Conservation (phyloP, 2,888 invertebrate species). For the Macaria liturata region DNA sequence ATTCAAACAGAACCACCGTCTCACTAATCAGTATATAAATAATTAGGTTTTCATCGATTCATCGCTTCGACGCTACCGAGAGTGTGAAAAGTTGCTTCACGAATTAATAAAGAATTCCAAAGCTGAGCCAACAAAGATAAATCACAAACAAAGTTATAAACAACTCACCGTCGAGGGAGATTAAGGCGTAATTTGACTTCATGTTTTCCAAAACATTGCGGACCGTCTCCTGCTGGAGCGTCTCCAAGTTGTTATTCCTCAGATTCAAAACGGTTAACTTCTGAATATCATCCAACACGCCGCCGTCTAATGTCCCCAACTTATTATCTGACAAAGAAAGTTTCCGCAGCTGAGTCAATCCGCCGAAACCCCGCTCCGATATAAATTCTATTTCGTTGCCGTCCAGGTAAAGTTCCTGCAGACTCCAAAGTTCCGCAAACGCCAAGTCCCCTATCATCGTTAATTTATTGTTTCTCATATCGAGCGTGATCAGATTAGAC, state of each 20-base stretch:
- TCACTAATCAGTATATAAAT: constrained; percentile 28
- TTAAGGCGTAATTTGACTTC: constrained; percentile 88
- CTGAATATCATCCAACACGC: constrained; percentile 87
- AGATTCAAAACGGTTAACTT: constrained; percentile 90
- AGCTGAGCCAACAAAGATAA: constrained; percentile 47
- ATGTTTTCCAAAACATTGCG: constrained; percentile 88
- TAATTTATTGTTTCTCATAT: constrained; percentile 89
- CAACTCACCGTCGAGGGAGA: constrained; percentile 90
- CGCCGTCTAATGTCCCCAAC: constrained; percentile 87
- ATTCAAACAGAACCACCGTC: constrained; percentile 20
- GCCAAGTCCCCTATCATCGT: constrained; percentile 91
- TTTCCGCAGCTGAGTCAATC: constrained; percentile 88
- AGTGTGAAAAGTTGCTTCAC: constrained; percentile 24
- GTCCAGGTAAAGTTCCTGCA: constrained; percentile 88
- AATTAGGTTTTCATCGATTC: constrained; percentile 32
- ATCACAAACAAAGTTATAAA: constrained; percentile 46
- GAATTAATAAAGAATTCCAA: constrained; percentile 32
- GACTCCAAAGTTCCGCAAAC: constrained; percentile 90
- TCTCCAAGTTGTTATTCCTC: constrained; percentile 89
- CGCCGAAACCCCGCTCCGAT: constrained; percentile 89
- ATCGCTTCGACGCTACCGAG: constrained; percentile 21
- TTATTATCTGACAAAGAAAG: constrained; percentile 90
- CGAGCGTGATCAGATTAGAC: constrained; percentile 87
- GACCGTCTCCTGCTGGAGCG: constrained; percentile 88
- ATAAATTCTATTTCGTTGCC: constrained; percentile 89